phyloP scores from a whole-genome alignment of 2,113 vertebrate species.

The Zosterops japonicus region DNA sequence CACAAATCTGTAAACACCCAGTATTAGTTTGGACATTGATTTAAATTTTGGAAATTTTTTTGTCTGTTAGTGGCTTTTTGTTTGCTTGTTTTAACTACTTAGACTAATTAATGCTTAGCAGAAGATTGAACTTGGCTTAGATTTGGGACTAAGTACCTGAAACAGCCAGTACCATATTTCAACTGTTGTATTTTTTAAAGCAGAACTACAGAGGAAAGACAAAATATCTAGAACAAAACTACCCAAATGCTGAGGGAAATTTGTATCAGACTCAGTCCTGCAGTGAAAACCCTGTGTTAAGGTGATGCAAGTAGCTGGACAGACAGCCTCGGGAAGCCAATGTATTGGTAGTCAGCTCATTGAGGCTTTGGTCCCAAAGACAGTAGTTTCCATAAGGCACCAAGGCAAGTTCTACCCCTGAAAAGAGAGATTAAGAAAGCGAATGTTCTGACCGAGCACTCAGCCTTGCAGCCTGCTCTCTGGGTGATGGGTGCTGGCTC shows the following conservation, averaged over 20 bases:
- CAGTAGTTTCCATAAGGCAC: not conserved
- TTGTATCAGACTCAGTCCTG: not conserved
- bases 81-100: not conserved
- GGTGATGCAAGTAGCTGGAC: not conserved
- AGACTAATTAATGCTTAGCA: not conserved
- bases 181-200: not conserved
- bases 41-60: not conserved
- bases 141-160: not conserved
- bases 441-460: not conserved
- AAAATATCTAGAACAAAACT: not conserved
- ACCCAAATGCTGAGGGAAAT: not conserved
- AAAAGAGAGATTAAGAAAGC: not conserved
- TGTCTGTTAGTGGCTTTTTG: not conserved
- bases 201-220: not conserved
- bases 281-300: not conserved
- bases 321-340: not conserved
- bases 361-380: not conserved
- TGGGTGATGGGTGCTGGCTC: rapidly evolving
- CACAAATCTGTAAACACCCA: not conserved
- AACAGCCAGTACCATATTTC: not conserved
- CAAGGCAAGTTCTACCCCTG: not conserved
- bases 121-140: not conserved
- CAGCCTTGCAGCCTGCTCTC: not conserved
- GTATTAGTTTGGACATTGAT: not conserved
- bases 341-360: not conserved